A percentile compares a stretch with the other conserved stretches of the same genome.
Conservation (phyloP, 1,140 invertebrate genomes). For the Watersipora subatra region DNA sequence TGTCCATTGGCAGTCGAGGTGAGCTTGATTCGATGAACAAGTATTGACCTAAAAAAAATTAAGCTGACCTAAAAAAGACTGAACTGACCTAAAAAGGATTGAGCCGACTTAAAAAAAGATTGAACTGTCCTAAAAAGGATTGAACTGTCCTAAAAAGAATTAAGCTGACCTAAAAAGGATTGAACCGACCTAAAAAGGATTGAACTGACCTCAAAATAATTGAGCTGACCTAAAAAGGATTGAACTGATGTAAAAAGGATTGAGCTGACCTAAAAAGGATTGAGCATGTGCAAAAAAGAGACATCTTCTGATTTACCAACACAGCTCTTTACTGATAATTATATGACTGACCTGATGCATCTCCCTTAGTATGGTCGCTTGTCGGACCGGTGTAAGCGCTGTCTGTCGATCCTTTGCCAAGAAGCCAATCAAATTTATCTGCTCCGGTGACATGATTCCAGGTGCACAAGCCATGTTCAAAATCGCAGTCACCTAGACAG, state of each 20-base stretch:
- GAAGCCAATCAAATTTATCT: slow-evolving; percentile 14
- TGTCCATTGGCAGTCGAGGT: slow-evolving; percentile 1
- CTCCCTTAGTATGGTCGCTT: slow-evolving; percentile 6
- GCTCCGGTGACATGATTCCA: slow-evolving; percentile 7
- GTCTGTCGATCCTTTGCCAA: slow-evolving; percentile 8
- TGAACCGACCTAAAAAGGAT: too few relatives aligned
- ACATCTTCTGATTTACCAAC: too few relatives aligned
- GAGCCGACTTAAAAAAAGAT: too few relatives aligned
- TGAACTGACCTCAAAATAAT: too few relatives aligned
- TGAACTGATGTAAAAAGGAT: too few relatives aligned
- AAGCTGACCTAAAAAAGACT: neutral
- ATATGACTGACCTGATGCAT: neutral
- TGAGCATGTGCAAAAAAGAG: too few relatives aligned
- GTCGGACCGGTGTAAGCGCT: slow-evolving; percentile 11
- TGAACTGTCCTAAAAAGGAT: too few relatives aligned
- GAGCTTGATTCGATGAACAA: slow-evolving; percentile 5
- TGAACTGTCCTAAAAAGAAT: too few relatives aligned
- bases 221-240: too few relatives aligned
- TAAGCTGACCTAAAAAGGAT: too few relatives aligned
- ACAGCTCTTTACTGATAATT: too few relatives aligned
- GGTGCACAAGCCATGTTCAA: slow-evolving; percentile 13
- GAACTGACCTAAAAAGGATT: neutral
- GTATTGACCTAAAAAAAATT: slow-evolving; percentile 5
- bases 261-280: too few relatives aligned
- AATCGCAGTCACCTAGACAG: slow-evolving; percentile 10